Percentiles rank a stretch among this genome's conserved stretches.
These are phyloP conservation scores for Poeciliopsis prolifica DNA, from an alignment of 2,113 vertebrate genomes.

Conservation along the genomic window DNA sequence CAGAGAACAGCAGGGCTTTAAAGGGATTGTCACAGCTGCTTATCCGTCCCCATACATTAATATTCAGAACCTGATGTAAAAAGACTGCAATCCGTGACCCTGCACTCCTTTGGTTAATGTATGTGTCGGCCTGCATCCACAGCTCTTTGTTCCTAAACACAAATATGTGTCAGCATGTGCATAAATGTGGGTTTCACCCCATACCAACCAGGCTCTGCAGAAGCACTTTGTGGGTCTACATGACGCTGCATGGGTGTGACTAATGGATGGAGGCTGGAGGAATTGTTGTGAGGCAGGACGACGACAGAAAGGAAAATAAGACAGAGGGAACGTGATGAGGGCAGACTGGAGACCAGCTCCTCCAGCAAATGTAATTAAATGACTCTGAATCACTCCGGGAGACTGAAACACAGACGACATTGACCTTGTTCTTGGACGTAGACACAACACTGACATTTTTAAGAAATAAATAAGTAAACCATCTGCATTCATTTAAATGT, in stretches of 20 bases:
- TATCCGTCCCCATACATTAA: conserved; percentile 71
- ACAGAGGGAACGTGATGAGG: conserved; percentile 25
- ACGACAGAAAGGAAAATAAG: conserved; percentile 34
- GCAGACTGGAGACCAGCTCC: conserved; percentile 41
- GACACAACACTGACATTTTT: not conserved
- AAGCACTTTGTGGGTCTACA: not conserved
- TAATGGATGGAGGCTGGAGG: conserved; percentile 31
- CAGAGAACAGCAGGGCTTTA: conserved; percentile 41
- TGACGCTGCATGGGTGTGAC: conserved; percentile 21
- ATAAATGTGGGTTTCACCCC: not conserved
- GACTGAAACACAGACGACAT: conserved; percentile 10
- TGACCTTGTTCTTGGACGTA: conserved; percentile 47
- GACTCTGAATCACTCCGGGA: conserved; percentile 18
- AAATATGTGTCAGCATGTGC: conserved; percentile 7
- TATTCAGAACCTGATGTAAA: conserved; percentile 69
- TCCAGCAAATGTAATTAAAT: conserved; percentile 56
- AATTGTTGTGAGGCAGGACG: conserved; percentile 7
- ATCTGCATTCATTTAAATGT: not conserved
- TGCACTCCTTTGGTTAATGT: conserved; percentile 47
- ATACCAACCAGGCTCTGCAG: not conserved
- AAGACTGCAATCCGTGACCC: conserved; percentile 66
- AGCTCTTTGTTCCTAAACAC: conserved; percentile 25
- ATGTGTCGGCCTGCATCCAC: conserved; percentile 20
- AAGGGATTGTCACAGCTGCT: conserved; percentile 73
- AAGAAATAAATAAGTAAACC: not conserved